Base-by-base conservation (phyloP, 2,797 vertebrate species). In the Schizopygopsis malacanthus region DNA sequence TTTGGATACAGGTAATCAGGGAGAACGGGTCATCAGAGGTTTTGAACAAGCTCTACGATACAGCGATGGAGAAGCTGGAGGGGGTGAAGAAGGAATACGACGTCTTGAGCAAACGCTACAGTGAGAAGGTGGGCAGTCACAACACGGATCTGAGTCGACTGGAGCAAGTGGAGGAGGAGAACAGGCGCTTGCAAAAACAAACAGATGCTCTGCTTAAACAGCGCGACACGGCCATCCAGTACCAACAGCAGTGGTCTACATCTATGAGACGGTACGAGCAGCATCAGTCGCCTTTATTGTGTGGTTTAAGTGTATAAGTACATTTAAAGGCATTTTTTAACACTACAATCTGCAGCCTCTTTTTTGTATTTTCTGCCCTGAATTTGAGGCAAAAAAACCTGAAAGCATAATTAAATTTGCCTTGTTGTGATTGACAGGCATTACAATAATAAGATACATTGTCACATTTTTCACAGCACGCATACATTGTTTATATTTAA, bases 21-120 rank as follows among this genome's bases (percentile, higher is more conserved):
- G 97, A 99, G 92, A 98, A 97, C 0, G 98, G 98, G 10, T 99
- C 98, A 0, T 98, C 98, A 0, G 98, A 99, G 92, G 97, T 99
- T 86, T 92, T 99, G 25, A 99, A 98, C 91, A 97, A 99, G 90
- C 94, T 99, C 73, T 99, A 99, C 0, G 98, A 99, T 92, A 98
- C 98, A 0, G 98, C 98, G 5, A 95, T 99, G 97, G 98, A 99
- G 94, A 99, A 99, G 91, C 94, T 99, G 88, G 98, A 99, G 91
- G 95, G 95, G 0, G 94, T 97, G 22, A 99, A 97, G 95, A 99
- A 98, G 93, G 98, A 99, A 81, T 98, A 99, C 0, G 98, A 99
- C 0, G 95, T 95, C 67, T 93, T 99, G 79, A 96, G 98, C 91
- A 98, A 98, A 89, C 96, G 97, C 87, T 98, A 98, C 94, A 97